Evolutionary conservation across 1,140 invertebrate genomes (phyloP).

Genomic region (Vanessa tameamea): DNA sequence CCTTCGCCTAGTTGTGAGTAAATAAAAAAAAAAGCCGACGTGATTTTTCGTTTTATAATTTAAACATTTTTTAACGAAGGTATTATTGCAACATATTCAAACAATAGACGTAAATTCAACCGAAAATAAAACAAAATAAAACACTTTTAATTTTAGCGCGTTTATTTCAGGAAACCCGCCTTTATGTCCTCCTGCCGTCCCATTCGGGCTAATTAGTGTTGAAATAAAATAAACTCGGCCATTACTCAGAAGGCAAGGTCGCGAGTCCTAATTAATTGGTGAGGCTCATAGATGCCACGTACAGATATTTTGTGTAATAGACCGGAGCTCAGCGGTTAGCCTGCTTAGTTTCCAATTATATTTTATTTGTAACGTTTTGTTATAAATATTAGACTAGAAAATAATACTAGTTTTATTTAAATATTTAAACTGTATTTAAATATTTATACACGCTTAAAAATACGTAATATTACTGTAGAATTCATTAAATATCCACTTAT

Average conservation of each 20-base stretch:
- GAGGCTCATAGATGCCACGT: constrained; percentile 30
- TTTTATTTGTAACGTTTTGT: neutral
- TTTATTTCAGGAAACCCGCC: constrained; percentile 7
- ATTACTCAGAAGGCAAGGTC: constrained; percentile 27
- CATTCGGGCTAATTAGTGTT: constrained; percentile 35
- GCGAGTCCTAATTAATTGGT: constrained; percentile 20
- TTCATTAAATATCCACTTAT: no score
- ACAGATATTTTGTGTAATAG: constrained; percentile 21
- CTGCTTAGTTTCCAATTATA: neutral
- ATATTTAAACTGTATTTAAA: no score
- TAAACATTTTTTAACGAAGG: neutral
- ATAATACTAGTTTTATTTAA: no score
- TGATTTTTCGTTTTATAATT: neutral
- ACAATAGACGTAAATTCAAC: neutral
- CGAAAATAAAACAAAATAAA: neutral
- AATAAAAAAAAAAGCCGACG: neutral
- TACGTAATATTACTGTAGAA: no score
- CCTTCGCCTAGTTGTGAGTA: neutral
- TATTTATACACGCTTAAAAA: no score
- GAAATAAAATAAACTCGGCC: constrained; percentile 34
- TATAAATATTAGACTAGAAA: neutral
- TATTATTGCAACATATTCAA: neutral
- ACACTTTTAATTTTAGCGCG: neutral
- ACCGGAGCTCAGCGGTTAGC: constrained; percentile 38
- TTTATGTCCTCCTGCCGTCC: constrained; percentile 12